Conservation (phyloP, 2,888 invertebrate species). For the Dynastes tityus region DNA sequence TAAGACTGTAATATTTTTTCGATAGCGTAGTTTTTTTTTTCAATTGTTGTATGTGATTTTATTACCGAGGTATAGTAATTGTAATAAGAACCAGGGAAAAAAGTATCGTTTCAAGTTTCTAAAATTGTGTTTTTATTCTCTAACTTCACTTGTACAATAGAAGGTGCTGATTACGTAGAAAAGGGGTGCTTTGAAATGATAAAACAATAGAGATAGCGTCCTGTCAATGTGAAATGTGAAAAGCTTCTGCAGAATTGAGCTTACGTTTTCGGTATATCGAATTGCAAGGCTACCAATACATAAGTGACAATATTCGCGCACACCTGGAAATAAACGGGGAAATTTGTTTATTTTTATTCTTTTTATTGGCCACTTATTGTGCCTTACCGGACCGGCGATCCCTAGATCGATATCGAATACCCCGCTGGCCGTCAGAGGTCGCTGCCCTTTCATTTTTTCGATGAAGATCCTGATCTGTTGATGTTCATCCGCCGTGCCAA, state of each 20-base stretch:
- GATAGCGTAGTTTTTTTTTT: too few relatives aligned
- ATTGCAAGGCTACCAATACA: constrained; percentile 68
- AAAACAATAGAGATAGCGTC: too few relatives aligned
- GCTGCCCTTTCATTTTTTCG: constrained; percentile 66
- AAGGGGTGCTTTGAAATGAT: too few relatives aligned
- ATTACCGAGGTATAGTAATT: too few relatives aligned
- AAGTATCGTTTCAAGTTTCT: too few relatives aligned
- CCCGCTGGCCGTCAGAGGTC: constrained; percentile 67
- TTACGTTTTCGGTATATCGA: constrained; percentile 66
- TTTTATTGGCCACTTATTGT: not conserved
- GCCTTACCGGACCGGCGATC: constrained; percentile 67
- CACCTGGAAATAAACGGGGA: constrained; percentile 63
- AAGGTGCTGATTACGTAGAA: too few relatives aligned
- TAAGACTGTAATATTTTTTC: too few relatives aligned
- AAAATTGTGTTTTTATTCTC: too few relatives aligned
- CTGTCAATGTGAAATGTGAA: too few relatives aligned
- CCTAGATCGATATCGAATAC: constrained; percentile 68
- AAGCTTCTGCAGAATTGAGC: not conserved
- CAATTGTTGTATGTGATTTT: too few relatives aligned
- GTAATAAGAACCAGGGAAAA: too few relatives aligned
- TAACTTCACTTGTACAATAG: too few relatives aligned
- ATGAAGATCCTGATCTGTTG: constrained; percentile 68
- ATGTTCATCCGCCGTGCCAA: constrained; percentile 64
- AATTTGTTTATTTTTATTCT: not conserved
- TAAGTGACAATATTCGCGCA: constrained; percentile 69